A percentile compares a stretch with the other conserved stretches of the same genome.
Evolutionary conservation across 2,113 vertebrate genomes (phyloP).

Genomic region (Hucho hucho): DNA sequence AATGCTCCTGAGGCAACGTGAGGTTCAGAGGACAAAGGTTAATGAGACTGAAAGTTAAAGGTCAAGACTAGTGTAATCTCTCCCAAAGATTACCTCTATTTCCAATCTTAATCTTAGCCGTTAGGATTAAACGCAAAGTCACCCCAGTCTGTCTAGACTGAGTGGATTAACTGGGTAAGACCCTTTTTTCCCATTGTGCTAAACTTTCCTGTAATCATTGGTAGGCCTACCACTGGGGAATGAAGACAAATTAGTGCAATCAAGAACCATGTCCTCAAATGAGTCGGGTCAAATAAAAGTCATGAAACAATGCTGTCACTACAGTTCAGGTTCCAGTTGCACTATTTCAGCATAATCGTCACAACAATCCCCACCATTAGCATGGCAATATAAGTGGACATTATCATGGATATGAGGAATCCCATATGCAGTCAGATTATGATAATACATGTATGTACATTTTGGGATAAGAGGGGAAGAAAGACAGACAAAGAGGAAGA

Average conservation of each 20-base stretch:
- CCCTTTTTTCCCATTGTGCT: background rate
- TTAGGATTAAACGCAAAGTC: no score
- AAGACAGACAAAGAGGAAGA: no score
- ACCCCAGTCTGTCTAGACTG: no score
- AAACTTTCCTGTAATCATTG: background rate
- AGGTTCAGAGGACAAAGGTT: constrained; percentile 29
- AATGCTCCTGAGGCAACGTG: constrained; percentile 63
- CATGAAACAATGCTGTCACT: background rate
- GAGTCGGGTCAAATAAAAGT: background rate
- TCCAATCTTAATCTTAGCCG: no score
- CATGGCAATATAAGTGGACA: no score
- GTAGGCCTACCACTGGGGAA: background rate
- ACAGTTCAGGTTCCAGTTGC: background rate
- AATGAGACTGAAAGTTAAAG: background rate
- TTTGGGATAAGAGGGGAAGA: no score
- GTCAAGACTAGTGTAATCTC: background rate
- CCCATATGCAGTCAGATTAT: no score
- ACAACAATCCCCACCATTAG: no score
- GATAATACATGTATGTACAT: no score
- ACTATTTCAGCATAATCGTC: no score
- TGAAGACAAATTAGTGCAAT: background rate
- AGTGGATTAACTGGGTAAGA: no score
- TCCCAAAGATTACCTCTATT: background rate
- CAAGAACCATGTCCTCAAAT: background rate
- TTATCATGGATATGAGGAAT: no score